phyloP scores from a whole-genome alignment of 2,113 vertebrate species.

The Gavialis gangeticus region DNA sequence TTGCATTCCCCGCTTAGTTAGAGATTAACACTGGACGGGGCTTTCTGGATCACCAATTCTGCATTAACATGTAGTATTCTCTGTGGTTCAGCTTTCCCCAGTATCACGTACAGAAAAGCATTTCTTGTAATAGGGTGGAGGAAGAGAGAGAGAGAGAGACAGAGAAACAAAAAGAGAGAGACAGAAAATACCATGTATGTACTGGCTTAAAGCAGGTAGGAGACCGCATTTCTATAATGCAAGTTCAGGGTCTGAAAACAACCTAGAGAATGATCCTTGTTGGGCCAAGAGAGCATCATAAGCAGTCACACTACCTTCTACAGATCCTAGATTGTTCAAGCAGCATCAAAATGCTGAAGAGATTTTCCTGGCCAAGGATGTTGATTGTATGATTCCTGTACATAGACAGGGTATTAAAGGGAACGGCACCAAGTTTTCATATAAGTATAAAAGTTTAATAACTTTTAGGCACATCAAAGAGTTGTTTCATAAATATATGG shows the following conservation, averaged over 20 bases:
- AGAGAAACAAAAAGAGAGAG: not conserved
- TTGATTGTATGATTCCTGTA: not conserved
- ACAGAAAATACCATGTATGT: not conserved
- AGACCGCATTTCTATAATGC: not conserved
- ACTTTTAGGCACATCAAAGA: not conserved
- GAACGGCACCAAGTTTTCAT: not conserved
- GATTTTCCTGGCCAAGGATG: not conserved
- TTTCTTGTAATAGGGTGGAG: not conserved
- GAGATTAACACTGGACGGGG: too few species aligned
- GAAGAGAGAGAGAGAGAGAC: too few species aligned
- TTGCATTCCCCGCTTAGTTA: not conserved
- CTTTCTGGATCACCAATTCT: not conserved
- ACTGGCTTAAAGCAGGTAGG: not conserved
- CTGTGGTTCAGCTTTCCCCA: not conserved
- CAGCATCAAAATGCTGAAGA: too few species aligned
- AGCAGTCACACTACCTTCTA: too few species aligned
- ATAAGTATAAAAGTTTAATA: not conserved
- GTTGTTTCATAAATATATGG: not conserved
- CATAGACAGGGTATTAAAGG: not conserved
- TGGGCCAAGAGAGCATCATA: too few species aligned
- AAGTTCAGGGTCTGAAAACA: not conserved
- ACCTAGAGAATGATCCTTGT: too few species aligned
- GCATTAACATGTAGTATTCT: not conserved
- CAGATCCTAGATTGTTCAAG: too few species aligned
- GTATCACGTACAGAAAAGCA: not conserved